A percentile compares a stretch with the other conserved stretches of the same genome.
phyloP scores from a whole-genome alignment of 2,797 vertebrate genomes.

The Falco peregrinus region DNA sequence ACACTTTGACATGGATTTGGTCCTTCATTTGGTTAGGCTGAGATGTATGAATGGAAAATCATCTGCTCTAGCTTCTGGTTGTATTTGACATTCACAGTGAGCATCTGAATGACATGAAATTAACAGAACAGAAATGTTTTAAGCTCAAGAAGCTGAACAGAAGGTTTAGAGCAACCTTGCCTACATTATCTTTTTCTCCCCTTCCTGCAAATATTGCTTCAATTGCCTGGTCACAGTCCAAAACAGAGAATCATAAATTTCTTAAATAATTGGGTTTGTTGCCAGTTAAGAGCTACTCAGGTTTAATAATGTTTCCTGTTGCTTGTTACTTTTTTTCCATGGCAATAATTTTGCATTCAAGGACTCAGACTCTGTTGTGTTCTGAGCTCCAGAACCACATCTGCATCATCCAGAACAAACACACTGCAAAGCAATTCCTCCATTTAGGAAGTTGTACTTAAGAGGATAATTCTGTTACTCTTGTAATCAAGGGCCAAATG shows the following conservation, averaged over 20 bases:
- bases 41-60: background rate
- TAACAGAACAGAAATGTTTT: background rate
- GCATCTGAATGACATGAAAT: background rate
- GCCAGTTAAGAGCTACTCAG: background rate
- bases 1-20: background rate
- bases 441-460: background rate
- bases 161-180: background rate
- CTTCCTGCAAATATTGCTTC: background rate
- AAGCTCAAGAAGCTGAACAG: background rate
- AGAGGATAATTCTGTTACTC: background rate
- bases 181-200: background rate
- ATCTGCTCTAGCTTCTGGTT: background rate
- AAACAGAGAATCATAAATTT: background rate
- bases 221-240: background rate
- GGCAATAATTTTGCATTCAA: background rate
- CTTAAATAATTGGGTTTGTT: background rate
- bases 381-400: background rate
- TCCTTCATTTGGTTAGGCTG: background rate
- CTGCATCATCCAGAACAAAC: background rate
- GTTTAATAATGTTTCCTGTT: background rate
- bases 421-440: background rate
- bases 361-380: background rate
- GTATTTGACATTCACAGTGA: background rate
- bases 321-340: slow-evolving; percentile 4
- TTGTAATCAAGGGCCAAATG: background rate